Evolutionary conservation across 2,113 vertebrate species (phyloP), one percentile per base, ranked within the genome.

Genomic region (Entelurus aequoreus): DNA sequence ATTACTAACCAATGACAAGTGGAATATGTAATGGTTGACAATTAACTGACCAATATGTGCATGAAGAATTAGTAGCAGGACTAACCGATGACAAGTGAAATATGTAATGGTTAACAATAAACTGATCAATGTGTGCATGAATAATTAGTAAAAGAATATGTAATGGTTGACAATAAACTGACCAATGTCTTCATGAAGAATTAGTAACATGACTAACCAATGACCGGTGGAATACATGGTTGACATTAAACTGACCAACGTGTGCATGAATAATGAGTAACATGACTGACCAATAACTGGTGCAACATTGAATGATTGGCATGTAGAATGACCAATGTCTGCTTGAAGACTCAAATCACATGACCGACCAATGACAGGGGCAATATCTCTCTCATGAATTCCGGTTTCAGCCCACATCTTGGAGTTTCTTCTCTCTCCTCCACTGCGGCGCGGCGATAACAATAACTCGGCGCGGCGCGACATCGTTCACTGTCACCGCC

Each of bases 401-500:
- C 10, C 61, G 52, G 63, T 57, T 6, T 44, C 21, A 49, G 47
- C 35, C 56, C 37, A 64, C 55, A 11, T 38, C 40, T 54, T 60
- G 61, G 40, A 11, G 64, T 74, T 48, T 54, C 61, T 54, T 36
- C 47, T 44, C 50, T 44, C 53, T 65, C 10, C 28, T 13, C 60
- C 37, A 68, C 28, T 55, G 46, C 56, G 60, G 60, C n/a, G 35
- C 61, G 63, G 72, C 67, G 74, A 71, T 78, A 87, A 81, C 80
- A 86, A 82, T 71, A 88, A 88, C 87, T 77, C 71, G 44, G 44
- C 12, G 16, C 16, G 74, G 69, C 83, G 76, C 63, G 71, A 81
- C 76, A 88, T 79, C 72, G 88, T 69, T 87, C 84, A 80, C 81
- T 86, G 86, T 87, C 81, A 80, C 70, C 56, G 68, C 72, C 85